A percentile compares a stretch with the other conserved stretches of the same genome.
Evolutionary conservation across 2,113 vertebrate species (phyloP).

Genomic region (Rutilus rutilus): DNA sequence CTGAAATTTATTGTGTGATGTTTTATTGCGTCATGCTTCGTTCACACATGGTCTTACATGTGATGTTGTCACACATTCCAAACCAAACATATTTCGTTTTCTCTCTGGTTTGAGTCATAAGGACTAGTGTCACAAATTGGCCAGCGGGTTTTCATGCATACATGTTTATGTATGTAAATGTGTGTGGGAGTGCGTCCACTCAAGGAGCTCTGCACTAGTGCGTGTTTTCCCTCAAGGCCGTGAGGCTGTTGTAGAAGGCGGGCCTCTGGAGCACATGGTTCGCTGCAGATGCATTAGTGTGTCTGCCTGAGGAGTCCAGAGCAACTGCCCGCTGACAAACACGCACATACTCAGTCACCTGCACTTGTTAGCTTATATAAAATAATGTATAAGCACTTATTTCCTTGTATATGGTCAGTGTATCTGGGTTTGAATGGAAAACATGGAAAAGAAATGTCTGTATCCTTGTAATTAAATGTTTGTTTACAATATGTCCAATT

Average conservation of each 20-base stretch:
- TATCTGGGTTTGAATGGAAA: background rate
- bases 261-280: background rate
- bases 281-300: slow-evolving; percentile 20
- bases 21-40: background rate
- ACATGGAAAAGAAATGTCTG: too few relatives aligned
- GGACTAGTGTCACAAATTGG: background rate
- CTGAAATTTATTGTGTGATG: background rate
- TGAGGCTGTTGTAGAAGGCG: slow-evolving; percentile 4
- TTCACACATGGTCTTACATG: background rate
- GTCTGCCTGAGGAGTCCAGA: slow-evolving; percentile 21
- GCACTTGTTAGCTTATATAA: slow-evolving; percentile 48
- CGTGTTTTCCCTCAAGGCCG: background rate
- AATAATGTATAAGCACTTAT: background rate
- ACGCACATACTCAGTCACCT: slow-evolving; percentile 42
- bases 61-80: slow-evolving; percentile 12
- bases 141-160: background rate
- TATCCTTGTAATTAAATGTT: background rate
- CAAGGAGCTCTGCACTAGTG: background rate
- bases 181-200: background rate
- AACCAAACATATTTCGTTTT: background rate
- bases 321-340: background rate
- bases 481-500: background rate
- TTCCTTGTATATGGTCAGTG: background rate
- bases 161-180: slow-evolving; percentile 22
- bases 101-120: background rate